Base-by-base conservation (phyloP, 2,888 invertebrate genomes). In the Platycheirus rosarum region DNA sequence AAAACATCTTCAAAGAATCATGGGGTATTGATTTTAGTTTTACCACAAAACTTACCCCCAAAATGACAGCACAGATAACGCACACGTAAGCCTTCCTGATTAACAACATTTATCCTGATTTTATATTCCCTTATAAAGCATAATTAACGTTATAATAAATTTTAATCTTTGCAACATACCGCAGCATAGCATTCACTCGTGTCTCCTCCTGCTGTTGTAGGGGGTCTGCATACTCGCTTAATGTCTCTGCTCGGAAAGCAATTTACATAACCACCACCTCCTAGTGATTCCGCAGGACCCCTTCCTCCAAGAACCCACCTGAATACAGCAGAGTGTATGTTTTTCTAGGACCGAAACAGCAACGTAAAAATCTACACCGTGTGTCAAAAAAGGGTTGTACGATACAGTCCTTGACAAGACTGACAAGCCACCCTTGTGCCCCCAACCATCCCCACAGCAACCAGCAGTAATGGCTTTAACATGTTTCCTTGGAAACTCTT, bases 91-190 rank as follows among this genome's bases (percentile, higher is more conserved):
- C 60, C 60, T 53, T 66, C 46, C 57, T 71, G 66, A 82, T 82
- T 77, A 68, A 57, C 68, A 77, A 20, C 71, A 63, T 73, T 77
- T 77, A 68, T 68, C 76, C 77, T 76, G 82, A 82, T 82, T 82
- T 77, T 8, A 32, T 8, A 32, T 32, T 32, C 23, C 6, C 29
- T 32, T 32, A 32, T 32, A 8, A 23, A 23, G 8, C 8, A 32
- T 32, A 32, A 32, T 32, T 32, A 32, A 5, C 29, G 29, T 7
- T 32, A 32, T 32, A 73, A 82, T 82, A 77, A 82, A 82, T 82
- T 82, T 82, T 82, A 77, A 82, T 82, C 42, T 44, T 57, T 63
- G 63, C 49, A 62, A 68, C 62, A 71, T 62, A 76, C 68, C 71
- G 63, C 76, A 76, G 53, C 62, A 82, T 42, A 32, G 65, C 76